Evolutionary conservation across 2,888 invertebrate genomes (phyloP).

Genomic region (Neuroscelio doddi): DNA sequence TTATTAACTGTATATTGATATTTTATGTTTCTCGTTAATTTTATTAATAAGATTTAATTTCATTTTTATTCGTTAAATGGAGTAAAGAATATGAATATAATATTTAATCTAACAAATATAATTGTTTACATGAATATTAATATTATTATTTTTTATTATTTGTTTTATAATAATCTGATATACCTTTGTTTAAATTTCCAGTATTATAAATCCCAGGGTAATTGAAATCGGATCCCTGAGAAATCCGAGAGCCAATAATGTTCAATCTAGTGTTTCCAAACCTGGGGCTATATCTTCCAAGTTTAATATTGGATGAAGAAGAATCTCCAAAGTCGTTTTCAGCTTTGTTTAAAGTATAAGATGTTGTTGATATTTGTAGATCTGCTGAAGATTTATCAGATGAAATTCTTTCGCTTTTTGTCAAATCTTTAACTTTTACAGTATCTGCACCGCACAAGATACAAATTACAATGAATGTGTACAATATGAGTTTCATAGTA

Average conservation of each 20-base stretch:
- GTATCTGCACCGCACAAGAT: slow-evolving; percentile 15
- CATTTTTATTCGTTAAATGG: no score
- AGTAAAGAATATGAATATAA: no score
- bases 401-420: slow-evolving; percentile 21
- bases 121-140: no score
- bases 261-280: slow-evolving; percentile 27
- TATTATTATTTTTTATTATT: no score
- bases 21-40: no score
- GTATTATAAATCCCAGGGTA: slow-evolving; percentile 45
- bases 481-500: slow-evolving; percentile 23
- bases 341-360: slow-evolving; percentile 25
- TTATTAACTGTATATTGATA: no score
- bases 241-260: slow-evolving; percentile 10
- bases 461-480: slow-evolving; percentile 11
- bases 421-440: slow-evolving; percentile 28
- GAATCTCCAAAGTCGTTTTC: slow-evolving; percentile 24
- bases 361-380: slow-evolving; percentile 30
- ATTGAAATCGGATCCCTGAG: slow-evolving; percentile 29
- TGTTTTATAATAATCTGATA: neutral
- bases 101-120: no score
- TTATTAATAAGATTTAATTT: no score
- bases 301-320: neutral
- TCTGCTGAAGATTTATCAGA: slow-evolving; percentile 27
- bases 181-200: slow-evolving; percentile 40
- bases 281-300: slow-evolving; percentile 19